phyloP scores from a whole-genome alignment of 2,113 vertebrate genomes.

The Lipotes vexillifer region DNA sequence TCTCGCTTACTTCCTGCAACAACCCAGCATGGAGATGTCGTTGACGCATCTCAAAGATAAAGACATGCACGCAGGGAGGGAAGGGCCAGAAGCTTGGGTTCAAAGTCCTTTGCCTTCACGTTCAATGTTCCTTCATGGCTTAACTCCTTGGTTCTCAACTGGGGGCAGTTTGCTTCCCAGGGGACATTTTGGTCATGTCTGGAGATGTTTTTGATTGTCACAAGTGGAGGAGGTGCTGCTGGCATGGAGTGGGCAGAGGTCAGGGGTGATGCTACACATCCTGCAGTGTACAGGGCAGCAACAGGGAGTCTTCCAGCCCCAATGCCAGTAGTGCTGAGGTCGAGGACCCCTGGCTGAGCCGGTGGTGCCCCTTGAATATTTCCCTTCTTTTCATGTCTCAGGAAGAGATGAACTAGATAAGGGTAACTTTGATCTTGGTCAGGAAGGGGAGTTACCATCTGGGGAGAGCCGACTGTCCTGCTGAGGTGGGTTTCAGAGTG shows the following conservation, averaged over 20 bases:
- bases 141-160: not conserved
- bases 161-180: too few relatives aligned
- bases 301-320: not conserved
- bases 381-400: not conserved
- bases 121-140: not conserved
- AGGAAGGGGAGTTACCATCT: not conserved
- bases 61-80: not conserved
- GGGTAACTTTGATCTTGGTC: not conserved
- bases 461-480: not conserved
- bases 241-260: not conserved
- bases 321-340: not conserved
- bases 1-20: not conserved
- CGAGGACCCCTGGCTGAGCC: not conserved
- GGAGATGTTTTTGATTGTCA: not conserved
- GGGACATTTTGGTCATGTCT: not conserved
- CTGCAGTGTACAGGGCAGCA: accelerated
- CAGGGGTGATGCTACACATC: not conserved
- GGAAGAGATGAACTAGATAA: not conserved
- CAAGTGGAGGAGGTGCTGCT: not conserved
- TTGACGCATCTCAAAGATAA: not conserved
- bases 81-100: not conserved
- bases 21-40: not conserved
- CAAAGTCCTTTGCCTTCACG: not conserved
- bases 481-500: not conserved
- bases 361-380: not conserved